phyloP scores from a whole-genome alignment of 2,113 vertebrate species.

The Podocnemis expansa region DNA sequence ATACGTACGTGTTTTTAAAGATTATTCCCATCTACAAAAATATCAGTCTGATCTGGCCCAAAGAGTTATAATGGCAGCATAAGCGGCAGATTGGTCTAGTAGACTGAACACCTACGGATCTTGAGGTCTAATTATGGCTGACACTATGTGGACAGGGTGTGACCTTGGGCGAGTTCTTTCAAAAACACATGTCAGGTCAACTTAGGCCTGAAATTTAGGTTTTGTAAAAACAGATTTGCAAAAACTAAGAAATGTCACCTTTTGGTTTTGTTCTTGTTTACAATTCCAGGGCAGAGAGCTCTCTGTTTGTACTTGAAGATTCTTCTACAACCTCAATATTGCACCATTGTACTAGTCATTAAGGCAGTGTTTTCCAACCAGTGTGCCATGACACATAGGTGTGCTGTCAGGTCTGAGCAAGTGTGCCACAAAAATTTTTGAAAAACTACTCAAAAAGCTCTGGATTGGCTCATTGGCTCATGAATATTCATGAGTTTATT shows the following conservation, averaged over 20 bases:
- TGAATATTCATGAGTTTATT: no score
- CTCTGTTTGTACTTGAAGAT: neutral
- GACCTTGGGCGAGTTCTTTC: constrained; percentile 55
- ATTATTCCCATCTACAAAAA: neutral
- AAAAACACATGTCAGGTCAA: constrained; percentile 64
- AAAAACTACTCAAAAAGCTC: no score
- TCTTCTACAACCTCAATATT: neutral
- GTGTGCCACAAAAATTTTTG: no score
- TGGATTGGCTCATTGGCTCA: no score
- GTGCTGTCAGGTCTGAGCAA: no score
- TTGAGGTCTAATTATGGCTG: constrained; percentile 62
- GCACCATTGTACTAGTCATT: neutral
- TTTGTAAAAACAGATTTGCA: constrained; percentile 33
- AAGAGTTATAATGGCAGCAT: neutral
- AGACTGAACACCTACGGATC: constrained; percentile 51
- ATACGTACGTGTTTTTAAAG: constrained; percentile 6
- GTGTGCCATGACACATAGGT: no score
- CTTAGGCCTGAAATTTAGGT: constrained; percentile 45
- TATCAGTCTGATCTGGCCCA: constrained; percentile 25
- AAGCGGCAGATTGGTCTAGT: constrained; percentile 60
- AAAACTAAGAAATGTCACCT: constrained; percentile 36
- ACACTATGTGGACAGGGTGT: constrained; percentile 21
- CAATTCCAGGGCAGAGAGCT: neutral
- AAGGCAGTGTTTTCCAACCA: no score
- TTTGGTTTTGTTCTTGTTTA: neutral